Base-by-base conservation (phyloP, 1,140 invertebrate genomes). In the Nixonia krombeini region DNA sequence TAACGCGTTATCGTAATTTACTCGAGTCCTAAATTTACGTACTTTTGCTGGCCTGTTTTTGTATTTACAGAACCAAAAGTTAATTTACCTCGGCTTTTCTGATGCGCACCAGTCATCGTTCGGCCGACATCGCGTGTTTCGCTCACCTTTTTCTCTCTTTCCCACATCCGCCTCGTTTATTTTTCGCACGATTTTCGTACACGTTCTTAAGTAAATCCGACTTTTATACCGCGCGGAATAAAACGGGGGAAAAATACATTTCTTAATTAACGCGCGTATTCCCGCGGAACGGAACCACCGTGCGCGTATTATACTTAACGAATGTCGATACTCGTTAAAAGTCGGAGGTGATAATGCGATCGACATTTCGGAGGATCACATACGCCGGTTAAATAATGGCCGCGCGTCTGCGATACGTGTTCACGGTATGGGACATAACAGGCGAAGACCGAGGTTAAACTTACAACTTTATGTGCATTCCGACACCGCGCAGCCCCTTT, bases 401-500 rank as follows among this genome's bases (percentile, higher is more conserved):
- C n/a, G 18, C 16, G 40, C 29, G 35, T 45, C 40, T 25, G 40
- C 40, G 29, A 25, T 53, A 53, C 29, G 41, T 53, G 29, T 41
- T 37, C 35, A 21, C 17, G 38, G 18, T 42, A 15, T 29, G 28
- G 25, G 18, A 17, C 9, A 31, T 52, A 31, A 45, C 23, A 42
- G 35, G 44, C 26, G n/a, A 53, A 40, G 50, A 13, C 46, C 33
- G 52, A 52, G 31, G 51, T 61, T 72, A 70, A 74, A 71, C 57
- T 76, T 55, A 63, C 64, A 49, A 72, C 64, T 72, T 74, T 76
- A 74, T 70, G 72, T 65, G 67, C 65, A 74, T 74, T 72, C 72
- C 65, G 59, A 76, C 74, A 74, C 67, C 45, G 50, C 33, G 45
- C 49, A 49, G 40, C 40, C 25, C 35, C 49, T 28, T 42, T 28